Base-by-base conservation (phyloP, 2,113 vertebrate genomes). In the Tetraodon nigroviridis region DNA sequence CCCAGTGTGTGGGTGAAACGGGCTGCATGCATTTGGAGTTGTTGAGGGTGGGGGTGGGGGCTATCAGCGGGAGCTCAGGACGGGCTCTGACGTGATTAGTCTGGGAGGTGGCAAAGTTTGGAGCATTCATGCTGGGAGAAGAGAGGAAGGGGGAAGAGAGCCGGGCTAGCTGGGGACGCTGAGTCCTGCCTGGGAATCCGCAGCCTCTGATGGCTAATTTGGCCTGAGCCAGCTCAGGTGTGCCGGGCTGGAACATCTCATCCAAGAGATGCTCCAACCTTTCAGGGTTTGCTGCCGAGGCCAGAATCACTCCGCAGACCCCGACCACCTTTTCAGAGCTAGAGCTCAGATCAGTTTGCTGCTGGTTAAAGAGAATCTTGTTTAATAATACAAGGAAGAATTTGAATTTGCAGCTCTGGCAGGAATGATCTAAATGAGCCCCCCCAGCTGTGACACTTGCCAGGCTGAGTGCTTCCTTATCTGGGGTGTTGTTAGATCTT, bases 61-160 rank as follows among this genome's bases (percentile, higher is more conserved):
- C 78, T 76, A 73, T 71, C 50, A 70, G 60, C 48, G 71, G 59
- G 73, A 72, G 73, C 56, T 59, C 75, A 37, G 64, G 79, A 62
- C 69, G 59, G 76, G 63, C 63, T 85, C 65, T 71, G 71, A 73
- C 69, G 75, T 79, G 82, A 81, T 86, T 82, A 83, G 84, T 80
- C 41, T n/a, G 73, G 55, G 50, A 56, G 69, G 61, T 58, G 68
- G 58, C 58, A 51, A 52, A 60, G 67, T 59, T 24, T 63, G 50
- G 67, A 59, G 69, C 41, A 4, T 71, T 80, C 87, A 89, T 89
- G 86, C 86, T 81, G 73, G 75, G 69, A 71, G 68, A 75, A 81
- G 75, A 85, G 80, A 82, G 77, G 82, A 66, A 61, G 71, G 61
- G 79, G 82, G 77, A 83, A 74, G 60, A 75, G 78, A 79, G 62